Evolutionary conservation across 2,888 invertebrate genomes (phyloP).

Genomic region (Mesoligia furuncula): DNA sequence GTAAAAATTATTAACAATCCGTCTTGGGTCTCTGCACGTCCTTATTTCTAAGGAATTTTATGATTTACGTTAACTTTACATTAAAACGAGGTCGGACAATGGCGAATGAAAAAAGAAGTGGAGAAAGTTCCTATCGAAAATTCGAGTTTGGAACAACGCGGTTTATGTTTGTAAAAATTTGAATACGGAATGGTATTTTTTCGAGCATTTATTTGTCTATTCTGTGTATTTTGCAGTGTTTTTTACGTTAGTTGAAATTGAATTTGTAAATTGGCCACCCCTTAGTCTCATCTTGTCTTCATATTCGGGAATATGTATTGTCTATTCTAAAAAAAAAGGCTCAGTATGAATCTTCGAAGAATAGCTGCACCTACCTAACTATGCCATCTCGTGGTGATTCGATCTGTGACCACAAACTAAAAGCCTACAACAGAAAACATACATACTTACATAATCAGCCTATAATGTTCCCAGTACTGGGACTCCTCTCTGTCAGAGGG

Average conservation of each 20-base stretch:
- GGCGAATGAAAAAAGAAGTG: constrained; percentile 4
- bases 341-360: background rate
- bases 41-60: constrained; percentile 61
- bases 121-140: constrained; percentile 57
- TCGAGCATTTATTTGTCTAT: constrained; percentile 2
- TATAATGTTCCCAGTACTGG: background rate
- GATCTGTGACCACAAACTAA: background rate
- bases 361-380: too few species aligned
- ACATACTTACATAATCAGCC: background rate
- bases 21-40: constrained; percentile 44
- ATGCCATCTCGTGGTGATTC: background rate
- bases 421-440: background rate
- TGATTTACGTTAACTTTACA: constrained; percentile 64
- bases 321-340: background rate
- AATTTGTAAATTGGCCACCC: background rate
- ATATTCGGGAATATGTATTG: background rate
- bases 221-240: background rate
- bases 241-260: background rate
- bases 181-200: constrained; percentile 27
- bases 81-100: constrained; percentile 57
- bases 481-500: background rate
- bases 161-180: constrained; percentile 26
- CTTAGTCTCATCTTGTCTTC: background rate
- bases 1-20: constrained; percentile 63
- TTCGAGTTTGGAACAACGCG: constrained; percentile 40